phyloP scores from a whole-genome alignment of 2,113 vertebrate genomes.

The Periophthalmus modestus region DNA sequence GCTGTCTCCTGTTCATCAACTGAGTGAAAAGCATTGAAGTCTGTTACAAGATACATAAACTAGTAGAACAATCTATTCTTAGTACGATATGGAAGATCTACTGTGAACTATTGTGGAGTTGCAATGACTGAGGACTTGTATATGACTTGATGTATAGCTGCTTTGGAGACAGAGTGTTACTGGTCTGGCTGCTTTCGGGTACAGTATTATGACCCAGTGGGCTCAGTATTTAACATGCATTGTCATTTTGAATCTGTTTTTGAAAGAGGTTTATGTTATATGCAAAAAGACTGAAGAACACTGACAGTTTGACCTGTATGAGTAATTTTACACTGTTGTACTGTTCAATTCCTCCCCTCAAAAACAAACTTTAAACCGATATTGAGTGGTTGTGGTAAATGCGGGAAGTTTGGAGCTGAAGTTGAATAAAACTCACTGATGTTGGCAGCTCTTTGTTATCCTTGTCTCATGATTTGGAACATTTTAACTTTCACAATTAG shows the following conservation, averaged over 20 bases:
- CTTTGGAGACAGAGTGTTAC: slow-evolving; percentile 28
- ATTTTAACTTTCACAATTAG: background rate
- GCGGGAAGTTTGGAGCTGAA: slow-evolving; percentile 70
- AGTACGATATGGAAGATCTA: slow-evolving; percentile 48
- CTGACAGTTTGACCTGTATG: slow-evolving; percentile 59
- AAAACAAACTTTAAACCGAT: slow-evolving; percentile 70
- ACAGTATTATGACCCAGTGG: slow-evolving; percentile 56
- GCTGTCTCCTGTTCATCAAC: slow-evolving; percentile 43
- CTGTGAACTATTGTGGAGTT: slow-evolving; percentile 51
- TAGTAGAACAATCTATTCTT: slow-evolving; percentile 40
- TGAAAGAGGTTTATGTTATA: slow-evolving; percentile 69
- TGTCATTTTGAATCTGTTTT: slow-evolving; percentile 58
- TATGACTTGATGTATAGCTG: slow-evolving; percentile 34
- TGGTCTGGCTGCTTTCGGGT: slow-evolving; percentile 40
- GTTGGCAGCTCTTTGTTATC: slow-evolving; percentile 64
- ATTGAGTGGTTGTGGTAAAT: slow-evolving; percentile 63
- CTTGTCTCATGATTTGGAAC: slow-evolving; percentile 24
- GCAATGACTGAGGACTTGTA: slow-evolving; percentile 26
- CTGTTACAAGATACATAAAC: slow-evolving; percentile 26
- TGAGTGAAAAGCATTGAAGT: slow-evolving; percentile 27
- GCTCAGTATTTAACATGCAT: slow-evolving; percentile 66
- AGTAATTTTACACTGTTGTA: slow-evolving; percentile 63
- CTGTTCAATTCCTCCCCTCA: slow-evolving; percentile 68
- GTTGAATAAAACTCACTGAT: slow-evolving; percentile 82
- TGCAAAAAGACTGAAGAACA: slow-evolving; percentile 64